Percentiles rank a stretch among this genome's conserved stretches.
phyloP scores from a whole-genome alignment of 2,113 vertebrate genomes.

The Naja naja region DNA sequence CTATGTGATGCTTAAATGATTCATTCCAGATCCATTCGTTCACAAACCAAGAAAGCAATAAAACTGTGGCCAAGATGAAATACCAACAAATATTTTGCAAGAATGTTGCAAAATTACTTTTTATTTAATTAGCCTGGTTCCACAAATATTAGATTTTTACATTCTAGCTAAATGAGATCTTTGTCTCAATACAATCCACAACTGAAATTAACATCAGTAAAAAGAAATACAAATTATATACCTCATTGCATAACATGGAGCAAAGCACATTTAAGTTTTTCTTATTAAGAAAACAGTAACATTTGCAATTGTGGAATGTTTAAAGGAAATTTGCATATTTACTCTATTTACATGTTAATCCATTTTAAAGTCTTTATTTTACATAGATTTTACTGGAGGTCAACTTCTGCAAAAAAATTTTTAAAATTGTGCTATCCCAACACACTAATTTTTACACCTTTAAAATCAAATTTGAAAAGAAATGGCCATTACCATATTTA shows the following conservation, averaged over 20 bases:
- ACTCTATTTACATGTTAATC: neutral
- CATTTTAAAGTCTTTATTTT: neutral
- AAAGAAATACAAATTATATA: conserved; percentile 31
- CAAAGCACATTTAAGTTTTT: conserved; percentile 19
- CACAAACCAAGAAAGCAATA: conserved; percentile 24
- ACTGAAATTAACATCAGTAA: conserved; percentile 23
- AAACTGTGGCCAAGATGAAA: conserved; percentile 21
- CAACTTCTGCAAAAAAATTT: neutral
- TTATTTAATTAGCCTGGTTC: conserved; percentile 31
- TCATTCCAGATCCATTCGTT: conserved; percentile 17
- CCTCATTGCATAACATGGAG: conserved; percentile 9
- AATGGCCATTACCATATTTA: neutral
- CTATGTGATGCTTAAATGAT: conserved; percentile 22
- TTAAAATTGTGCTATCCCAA: neutral
- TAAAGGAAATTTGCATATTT: conserved; percentile 14
- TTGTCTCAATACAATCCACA: neutral
- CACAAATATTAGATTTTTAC: conserved; percentile 37
- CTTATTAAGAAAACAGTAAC: conserved; percentile 7
- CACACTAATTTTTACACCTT: neutral
- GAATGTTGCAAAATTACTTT: conserved; percentile 13
- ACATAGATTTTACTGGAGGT: neutral
- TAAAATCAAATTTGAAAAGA: neutral
- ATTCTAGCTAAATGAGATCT: conserved; percentile 30
- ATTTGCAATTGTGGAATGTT: conserved; percentile 1
- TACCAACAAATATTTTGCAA: conserved; percentile 25